A percentile compares a stretch with the other conserved stretches of the same genome.
These are phyloP conservation scores for Nomada fucata DNA, from an alignment of 2,888 invertebrate species.

Conservation along the genomic window DNA sequence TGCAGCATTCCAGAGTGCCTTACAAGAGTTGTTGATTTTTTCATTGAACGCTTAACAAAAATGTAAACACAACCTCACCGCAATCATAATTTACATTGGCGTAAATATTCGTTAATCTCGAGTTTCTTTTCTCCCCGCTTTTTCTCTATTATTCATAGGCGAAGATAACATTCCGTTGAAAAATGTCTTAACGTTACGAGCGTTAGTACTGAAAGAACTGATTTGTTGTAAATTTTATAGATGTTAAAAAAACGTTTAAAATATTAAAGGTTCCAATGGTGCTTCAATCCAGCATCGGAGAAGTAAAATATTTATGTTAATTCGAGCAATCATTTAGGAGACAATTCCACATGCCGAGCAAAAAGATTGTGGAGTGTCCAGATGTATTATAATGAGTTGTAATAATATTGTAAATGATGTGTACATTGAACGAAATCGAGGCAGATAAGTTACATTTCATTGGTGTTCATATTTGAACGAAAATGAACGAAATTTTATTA, in stretches of 20 bases:
- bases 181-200: not conserved
- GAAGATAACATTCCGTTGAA: not conserved
- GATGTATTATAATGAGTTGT: conserved; percentile 43
- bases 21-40: conserved; percentile 30
- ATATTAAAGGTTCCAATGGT: conserved; percentile 9
- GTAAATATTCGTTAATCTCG: not conserved
- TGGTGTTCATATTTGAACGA: conserved; percentile 55
- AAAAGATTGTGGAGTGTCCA: conserved; percentile 1
- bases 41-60: not conserved
- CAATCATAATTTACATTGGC: not conserved
- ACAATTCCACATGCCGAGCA: conserved; percentile 1
- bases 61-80: not conserved
- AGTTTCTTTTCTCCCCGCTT: not conserved
- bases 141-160: too few species aligned
- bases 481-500: conserved; percentile 43
- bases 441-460: conserved; percentile 9
- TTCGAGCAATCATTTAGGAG: conserved; percentile 15
- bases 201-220: conserved; percentile 27
- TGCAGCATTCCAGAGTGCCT: conserved; percentile 66
- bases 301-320: conserved; percentile 37
- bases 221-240: conserved; percentile 47
- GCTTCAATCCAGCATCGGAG: not conserved
- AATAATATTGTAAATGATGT: conserved; percentile 52
- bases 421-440: conserved; percentile 39
- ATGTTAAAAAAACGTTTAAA: conserved; percentile 30